Evolutionary conservation across 2,888 invertebrate species (phyloP), one percentile per base, ranked within the genome.

Genomic region (Tribolium freemani): DNA sequence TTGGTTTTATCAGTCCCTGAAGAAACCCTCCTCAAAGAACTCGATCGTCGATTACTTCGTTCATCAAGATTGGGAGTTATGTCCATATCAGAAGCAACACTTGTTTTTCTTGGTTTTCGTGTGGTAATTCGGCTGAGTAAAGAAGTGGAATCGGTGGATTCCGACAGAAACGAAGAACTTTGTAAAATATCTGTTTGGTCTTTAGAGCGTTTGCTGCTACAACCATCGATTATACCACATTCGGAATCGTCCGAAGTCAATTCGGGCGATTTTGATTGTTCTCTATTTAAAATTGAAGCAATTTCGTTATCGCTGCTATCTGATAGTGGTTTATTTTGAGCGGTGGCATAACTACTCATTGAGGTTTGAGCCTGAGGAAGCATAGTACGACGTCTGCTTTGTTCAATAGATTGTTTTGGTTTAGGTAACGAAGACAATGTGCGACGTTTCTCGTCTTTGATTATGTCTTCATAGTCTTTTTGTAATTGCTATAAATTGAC

Each of bases 381-480:
- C 51, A 78, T 31, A 30, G 80, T 79, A 45, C 74, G 72, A 66
- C 80, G 73, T 66, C 77, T 69, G 31, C 30, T 73, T 20, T 21
- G 30, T 5, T 54, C 53, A 2, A 5, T 30, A 16, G 72, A 20
- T 44, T 16, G 4, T n/a, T 9, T 3, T 20, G 2, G 16, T 46
- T 9, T 48, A 1, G 60, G 38, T n/a, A 56, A 54, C 30, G 58
- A n/a, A 20, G 70, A 79, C 66, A 69, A 75, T 2, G 38, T 82
- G 45, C 74, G 74, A 48, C 77, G 77, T 38, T 80, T 77, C 78
- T 85, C 86, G 16, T 86, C 84, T 72, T 79, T 75, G 16, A 86
- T 76, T 3, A 84, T 76, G 3, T 82, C 83, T 69, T 84, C 83
- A 75, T 84, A 86, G 44, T 85, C 86, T 74, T 82, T 81, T 77